These are phyloP conservation scores for Terebella lapidaria DNA, from an alignment of 2,888 invertebrate genomes.

Conservation along the genomic window DNA sequence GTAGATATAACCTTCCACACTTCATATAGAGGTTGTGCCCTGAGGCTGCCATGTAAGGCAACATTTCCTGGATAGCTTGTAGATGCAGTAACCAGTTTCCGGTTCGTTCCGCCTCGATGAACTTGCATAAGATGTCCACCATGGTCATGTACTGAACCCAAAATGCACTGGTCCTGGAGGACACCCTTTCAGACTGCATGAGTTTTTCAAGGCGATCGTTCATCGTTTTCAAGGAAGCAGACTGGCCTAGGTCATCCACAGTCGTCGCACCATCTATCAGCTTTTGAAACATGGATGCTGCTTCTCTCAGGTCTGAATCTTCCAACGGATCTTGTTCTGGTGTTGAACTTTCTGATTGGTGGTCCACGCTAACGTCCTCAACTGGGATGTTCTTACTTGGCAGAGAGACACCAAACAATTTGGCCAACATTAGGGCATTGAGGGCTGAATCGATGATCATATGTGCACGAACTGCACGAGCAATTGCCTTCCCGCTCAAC, in stretches of 20 bases:
- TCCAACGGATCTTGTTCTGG: background rate
- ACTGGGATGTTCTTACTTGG: background rate
- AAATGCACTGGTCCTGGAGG: constrained; percentile 17
- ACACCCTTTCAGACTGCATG: background rate
- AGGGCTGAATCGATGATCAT: constrained; percentile 12
- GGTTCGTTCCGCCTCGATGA: constrained; percentile 27
- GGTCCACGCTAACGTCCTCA: background rate
- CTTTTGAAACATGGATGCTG: no score
- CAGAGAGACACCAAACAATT: background rate
- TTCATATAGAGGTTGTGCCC: constrained; percentile 40
- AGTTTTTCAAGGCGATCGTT: background rate
- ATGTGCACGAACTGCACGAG: constrained; percentile 26
- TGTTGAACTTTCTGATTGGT: background rate
- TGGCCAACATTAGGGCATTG: background rate
- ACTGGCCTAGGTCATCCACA: background rate
- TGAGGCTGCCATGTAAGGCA: constrained; percentile 29
- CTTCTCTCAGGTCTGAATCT: no score
- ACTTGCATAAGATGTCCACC: constrained; percentile 23
- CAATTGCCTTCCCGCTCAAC: constrained; percentile 23
- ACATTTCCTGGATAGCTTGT: constrained; percentile 22
- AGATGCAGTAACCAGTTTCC: constrained; percentile 29
- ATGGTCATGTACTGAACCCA: constrained; percentile 29
- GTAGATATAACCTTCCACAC: constrained; percentile 27
- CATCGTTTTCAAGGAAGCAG: no score
- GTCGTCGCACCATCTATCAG: background rate